Percentiles rank a stretch among this genome's conserved stretches.
Evolutionary conservation across 2,888 invertebrate genomes (phyloP).

Genomic region (Microctonus hyperodae): DNA sequence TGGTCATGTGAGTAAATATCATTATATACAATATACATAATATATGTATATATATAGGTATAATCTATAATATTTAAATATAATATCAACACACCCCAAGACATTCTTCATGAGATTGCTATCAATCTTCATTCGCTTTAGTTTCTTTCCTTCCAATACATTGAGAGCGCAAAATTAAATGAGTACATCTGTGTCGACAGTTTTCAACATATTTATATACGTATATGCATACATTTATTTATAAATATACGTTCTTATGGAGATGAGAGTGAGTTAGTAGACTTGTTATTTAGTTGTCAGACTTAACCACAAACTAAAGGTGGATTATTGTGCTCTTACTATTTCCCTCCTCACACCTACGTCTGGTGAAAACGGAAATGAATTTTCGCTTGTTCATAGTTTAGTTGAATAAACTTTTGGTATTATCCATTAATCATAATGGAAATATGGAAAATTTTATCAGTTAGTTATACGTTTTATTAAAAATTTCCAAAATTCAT

Average conservation of each 20-base stretch:
- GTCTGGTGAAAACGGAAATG: conserved; percentile 50
- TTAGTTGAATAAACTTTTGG: conserved; percentile 41
- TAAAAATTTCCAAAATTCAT: too few relatives aligned
- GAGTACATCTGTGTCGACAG: background rate
- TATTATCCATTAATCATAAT: conserved; percentile 56
- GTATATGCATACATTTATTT: background rate
- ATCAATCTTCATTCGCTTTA: conserved; percentile 20
- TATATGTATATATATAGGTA: background rate
- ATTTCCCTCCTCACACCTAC: too few relatives aligned
- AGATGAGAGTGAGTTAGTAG: background rate
- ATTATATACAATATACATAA: background rate
- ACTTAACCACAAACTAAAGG: conserved; percentile 9
- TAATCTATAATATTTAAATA: too few relatives aligned
- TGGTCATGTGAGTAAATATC: conserved; percentile 84
- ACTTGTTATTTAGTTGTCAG: conserved; percentile 4
- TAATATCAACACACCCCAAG: background rate
- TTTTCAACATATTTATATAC: background rate
- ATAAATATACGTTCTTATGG: background rate
- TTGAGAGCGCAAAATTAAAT: conserved; percentile 3
- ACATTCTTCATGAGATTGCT: conserved; percentile 27
- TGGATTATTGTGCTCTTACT: background rate
- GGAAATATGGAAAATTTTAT: conserved; percentile 32
- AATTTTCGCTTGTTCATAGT: conserved; percentile 55
- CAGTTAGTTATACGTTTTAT: background rate
- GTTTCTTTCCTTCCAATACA: conserved; percentile 18